Evolutionary conservation across 2,797 vertebrate species (phyloP).

Genomic region (Kryptolebias ocellatus): DNA sequence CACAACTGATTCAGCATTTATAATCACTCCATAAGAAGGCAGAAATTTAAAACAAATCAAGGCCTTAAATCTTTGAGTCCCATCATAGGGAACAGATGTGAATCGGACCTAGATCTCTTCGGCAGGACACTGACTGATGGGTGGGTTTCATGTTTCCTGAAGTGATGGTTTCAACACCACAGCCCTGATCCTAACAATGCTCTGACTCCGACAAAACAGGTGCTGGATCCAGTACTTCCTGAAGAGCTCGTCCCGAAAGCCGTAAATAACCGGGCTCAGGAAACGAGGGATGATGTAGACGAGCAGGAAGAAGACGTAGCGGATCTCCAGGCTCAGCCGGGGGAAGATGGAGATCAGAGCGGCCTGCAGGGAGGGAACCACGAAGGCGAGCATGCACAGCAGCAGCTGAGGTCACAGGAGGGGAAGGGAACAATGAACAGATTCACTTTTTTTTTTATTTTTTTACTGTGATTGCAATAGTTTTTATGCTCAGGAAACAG

Average conservation of each 20-base stretch:
- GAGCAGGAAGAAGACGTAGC: constrained; percentile 82
- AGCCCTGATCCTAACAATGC: constrained; percentile 21
- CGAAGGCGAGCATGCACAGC: constrained; percentile 83
- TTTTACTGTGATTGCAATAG: too few species aligned
- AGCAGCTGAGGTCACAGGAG: constrained; percentile 63
- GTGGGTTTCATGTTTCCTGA: neutral
- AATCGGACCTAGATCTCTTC: neutral
- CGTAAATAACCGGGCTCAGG: constrained; percentile 83
- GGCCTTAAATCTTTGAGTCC: neutral
- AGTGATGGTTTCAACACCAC: constrained; percentile 18
- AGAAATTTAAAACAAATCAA: neutral
- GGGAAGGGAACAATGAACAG: neutral
- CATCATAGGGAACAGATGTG: neutral
- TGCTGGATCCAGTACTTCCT: constrained; percentile 76
- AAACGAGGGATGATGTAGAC: constrained; percentile 86
- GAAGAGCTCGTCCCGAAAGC: constrained; percentile 81
- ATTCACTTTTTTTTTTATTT: too few species aligned
- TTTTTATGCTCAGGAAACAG: too few species aligned
- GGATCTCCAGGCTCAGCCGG: constrained; percentile 76
- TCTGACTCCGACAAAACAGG: constrained; percentile 36
- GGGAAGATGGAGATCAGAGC: constrained; percentile 81
- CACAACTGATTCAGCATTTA: neutral
- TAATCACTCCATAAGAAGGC: neutral
- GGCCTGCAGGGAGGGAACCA: constrained; percentile 82
- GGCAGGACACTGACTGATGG: too few species aligned